Base-by-base conservation (phyloP, 2,113 vertebrate species). In the Australoheros scitulus region DNA sequence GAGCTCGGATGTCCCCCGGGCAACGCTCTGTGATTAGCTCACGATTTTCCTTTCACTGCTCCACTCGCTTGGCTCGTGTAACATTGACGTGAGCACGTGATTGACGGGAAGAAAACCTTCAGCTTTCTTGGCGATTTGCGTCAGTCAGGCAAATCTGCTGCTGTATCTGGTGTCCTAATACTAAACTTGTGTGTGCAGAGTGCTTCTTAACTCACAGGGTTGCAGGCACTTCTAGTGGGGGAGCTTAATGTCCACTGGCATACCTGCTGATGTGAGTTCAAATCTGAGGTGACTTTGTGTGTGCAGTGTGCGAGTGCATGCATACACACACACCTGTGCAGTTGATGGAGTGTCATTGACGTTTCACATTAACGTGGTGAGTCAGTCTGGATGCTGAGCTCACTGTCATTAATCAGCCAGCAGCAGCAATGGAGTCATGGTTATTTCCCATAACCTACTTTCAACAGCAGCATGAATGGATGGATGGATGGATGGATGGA, bases 401-500 rank as follows among this genome's bases (percentile, higher is more conserved):
- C 80, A 84, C 61, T 81, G 79, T 88, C 85, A 88, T 92, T 89
- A 90, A 92, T 94, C 88, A 92, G 85, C 20, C 22, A 77, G 82
- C 72, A 70, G 74, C n/a, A 70, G 85, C 61, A 59, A 36, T 59
- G 32, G 81, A 89, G 76, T 79, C 26, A 55, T 80, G 80, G 58
- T 57, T 70, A 91, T 92, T 93, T 89, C 89, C 84, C 3, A 2
- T 82, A 87, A 91, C 79, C 86, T 86, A 77, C 84, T 87, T 91
- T 88, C 52, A 82, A 80, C 32, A 64, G 22, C 32, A 64, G 14
- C 14, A 15, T 20, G 5, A 2, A 52, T 20, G 5, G 17, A 52
- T 8, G 55, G 74, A 60, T 4, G 20, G 22, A 20, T 4, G 14
- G 18, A 77, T 0, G n/a, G 52, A 41, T 1, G 38, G 47, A 74